A percentile compares a stretch with the other conserved stretches of the same genome.
These are phyloP conservation scores for Alitta virens DNA, from an alignment of 2,888 invertebrate genomes.

Conservation along the genomic window DNA sequence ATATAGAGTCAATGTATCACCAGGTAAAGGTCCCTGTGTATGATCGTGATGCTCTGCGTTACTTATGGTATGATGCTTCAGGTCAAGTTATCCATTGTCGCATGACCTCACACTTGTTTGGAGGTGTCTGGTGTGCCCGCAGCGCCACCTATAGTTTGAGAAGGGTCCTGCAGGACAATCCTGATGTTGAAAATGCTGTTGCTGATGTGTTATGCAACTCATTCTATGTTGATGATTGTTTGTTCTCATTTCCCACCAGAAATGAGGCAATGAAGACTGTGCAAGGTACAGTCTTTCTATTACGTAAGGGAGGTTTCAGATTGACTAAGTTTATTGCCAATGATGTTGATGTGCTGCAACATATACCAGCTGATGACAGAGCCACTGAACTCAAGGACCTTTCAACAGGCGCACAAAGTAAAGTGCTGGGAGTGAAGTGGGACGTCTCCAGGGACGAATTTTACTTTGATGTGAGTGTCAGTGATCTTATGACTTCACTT, in stretches of 20 bases:
- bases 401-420: too few relatives aligned
- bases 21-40: slow-evolving; percentile 12
- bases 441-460: too few relatives aligned
- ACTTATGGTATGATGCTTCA: slow-evolving; percentile 23
- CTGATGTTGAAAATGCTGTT: slow-evolving; percentile 1
- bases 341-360: slow-evolving; percentile 24
- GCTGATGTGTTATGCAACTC: slow-evolving; percentile 17
- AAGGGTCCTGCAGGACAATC: not conserved
- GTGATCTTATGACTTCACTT: too few relatives aligned
- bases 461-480: not conserved
- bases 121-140: slow-evolving; percentile 10
- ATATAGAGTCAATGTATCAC: slow-evolving; percentile 28
- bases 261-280: slow-evolving; percentile 12
- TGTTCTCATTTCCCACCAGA: slow-evolving; percentile 8
- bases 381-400: too few relatives aligned
- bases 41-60: slow-evolving; percentile 17
- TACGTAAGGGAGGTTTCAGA: slow-evolving; percentile 21
- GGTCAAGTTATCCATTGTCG: slow-evolving; percentile 6
- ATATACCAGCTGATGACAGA: slow-evolving; percentile 15
- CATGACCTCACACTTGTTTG: slow-evolving; percentile 18
- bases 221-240: slow-evolving; percentile 29
- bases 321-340: slow-evolving; percentile 30
- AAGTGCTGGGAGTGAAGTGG: too few relatives aligned
- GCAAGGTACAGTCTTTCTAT: slow-evolving; percentile 2
- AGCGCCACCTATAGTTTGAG: slow-evolving; percentile 18